A percentile compares a stretch with the other conserved stretches of the same genome.
phyloP scores from a whole-genome alignment of 2,888 invertebrate species.

The Brachypalpus laphriformis region DNA sequence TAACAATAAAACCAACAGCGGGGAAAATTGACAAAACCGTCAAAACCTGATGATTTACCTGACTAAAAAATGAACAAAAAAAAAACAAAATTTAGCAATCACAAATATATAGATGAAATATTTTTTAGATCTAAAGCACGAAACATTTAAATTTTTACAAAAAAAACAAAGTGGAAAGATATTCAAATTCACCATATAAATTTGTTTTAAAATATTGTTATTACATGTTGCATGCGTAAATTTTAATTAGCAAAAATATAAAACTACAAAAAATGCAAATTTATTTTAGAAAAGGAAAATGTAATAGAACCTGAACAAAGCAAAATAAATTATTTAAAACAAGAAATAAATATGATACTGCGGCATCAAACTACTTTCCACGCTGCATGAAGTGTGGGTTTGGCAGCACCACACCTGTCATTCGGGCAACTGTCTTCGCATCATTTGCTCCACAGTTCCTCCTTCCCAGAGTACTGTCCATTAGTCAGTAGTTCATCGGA shows the following conservation, averaged over 20 bases:
- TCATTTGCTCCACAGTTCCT: too few species aligned
- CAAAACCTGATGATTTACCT: slow-evolving; percentile 32
- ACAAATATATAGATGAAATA: slow-evolving; percentile 8
- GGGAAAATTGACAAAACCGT: slow-evolving; percentile 18
- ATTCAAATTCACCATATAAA: slow-evolving; percentile 14
- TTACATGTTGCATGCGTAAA: slow-evolving; percentile 37
- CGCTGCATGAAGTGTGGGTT: too few species aligned
- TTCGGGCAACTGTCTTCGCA: too few species aligned
- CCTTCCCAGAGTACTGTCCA: too few species aligned
- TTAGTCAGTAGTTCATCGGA: too few species aligned
- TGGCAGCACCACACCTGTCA: too few species aligned
- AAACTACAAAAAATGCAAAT: not conserved
- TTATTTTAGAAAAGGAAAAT: slow-evolving; percentile 12
- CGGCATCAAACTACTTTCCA: too few species aligned
- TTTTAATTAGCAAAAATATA: slow-evolving; percentile 39
- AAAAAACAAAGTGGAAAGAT: not conserved
- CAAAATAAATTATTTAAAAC: slow-evolving; percentile 40
- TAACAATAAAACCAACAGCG: not conserved
- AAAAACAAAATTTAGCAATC: not conserved
- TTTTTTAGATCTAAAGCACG: slow-evolving; percentile 13
- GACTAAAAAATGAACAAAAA: slow-evolving; percentile 31
- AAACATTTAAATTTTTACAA: slow-evolving; percentile 14
- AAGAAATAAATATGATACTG: not conserved
- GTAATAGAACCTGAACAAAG: slow-evolving; percentile 29
- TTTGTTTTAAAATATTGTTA: slow-evolving; percentile 17